Base-by-base conservation (phyloP, 1,140 invertebrate species). In the Laodelphax striatellus region DNA sequence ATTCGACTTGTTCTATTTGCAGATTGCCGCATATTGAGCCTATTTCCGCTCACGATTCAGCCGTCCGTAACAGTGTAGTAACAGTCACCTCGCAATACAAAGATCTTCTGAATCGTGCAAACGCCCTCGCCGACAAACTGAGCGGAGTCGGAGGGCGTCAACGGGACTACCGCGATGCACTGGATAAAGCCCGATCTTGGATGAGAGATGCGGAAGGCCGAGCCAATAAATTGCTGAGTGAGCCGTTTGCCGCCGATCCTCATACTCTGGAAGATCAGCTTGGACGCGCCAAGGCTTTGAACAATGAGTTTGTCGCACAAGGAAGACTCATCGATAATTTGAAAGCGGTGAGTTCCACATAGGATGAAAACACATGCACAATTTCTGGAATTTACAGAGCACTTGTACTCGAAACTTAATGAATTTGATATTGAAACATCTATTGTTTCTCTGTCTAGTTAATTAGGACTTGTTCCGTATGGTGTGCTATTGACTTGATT, bases 191-290 rank as follows among this genome's bases (percentile, higher is more conserved):
- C 6, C 79, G 80, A 52, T 73, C 80, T 0, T 97, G 93, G 93
- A 70, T 97, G 57, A 80, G 82, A 28, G 88, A 90, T 58, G 75
- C 76, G 14, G 79, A 82, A 63, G 74, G 76, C 3, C 73, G 76
- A 66, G 70, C 79, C 9, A 72, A 71, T 21, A 77, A 78, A 56
- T 62, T 68, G 14, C 76, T 93, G 16, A 83, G 87, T 8, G 93
- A 96, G 69, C 82, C 86, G 0, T 79, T 92, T 52, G 89, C 85
- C 28, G 90, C 87, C 0, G 93, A 96, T 67, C 89, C 93, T 0
- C 86, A 86, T 68, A 82, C 84, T 24, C 84, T 97, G 0, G 88
- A 95, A 70, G 84, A 93, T 42, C 93, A 97, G 73, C 77, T 97
- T 31, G 82, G 84, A 60, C 82, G 85, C 59, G 86, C 92, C 1